Evolutionary conservation across 2,888 invertebrate genomes (phyloP), one percentile per base, ranked within the genome.

Genomic region (Orthosia cruda): DNA sequence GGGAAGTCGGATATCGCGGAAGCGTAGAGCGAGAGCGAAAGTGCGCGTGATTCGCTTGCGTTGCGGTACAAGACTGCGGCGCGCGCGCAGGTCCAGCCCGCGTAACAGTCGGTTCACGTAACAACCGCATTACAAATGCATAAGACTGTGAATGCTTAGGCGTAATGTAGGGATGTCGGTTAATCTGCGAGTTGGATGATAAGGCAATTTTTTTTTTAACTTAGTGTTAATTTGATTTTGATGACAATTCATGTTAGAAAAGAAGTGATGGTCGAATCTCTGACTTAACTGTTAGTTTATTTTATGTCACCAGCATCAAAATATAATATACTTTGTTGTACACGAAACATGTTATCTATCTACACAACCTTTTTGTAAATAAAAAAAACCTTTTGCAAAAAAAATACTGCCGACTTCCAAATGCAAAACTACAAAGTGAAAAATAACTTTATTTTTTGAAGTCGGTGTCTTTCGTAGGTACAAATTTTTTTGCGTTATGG

Each of bases 1-100:
- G 78, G 91, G 89, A 85, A 85, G 79, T 74, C 47, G 63, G 49
- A 71, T 86, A 80, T 86, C 89, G 88, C 93, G 94, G 92, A 92
- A 92, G 91, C 89, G 87, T 67, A 79, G 87, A 87, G 83, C 87
- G 94, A 95, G 92, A 95, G 94, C 96, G 96, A 96, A 96, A 96
- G 96, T 96, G 94, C 93, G 92, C 87, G 92, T 90, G 92, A 87
- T 90, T 92, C 91, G 93, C 90, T 84, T 91, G 95, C 95, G 94
- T 90, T 91, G 91, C 94, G 89, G 88, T 93, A 87, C 87, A 85
- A 94, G 95, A 96, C 96, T 95, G 94, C 87, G 87, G 83, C 84
- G 87, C 82, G 80, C 63, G 85, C 81, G 74, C 85, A 50, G 66
- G 32, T 59, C 57, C 57, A 77, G 79, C 73, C 73, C 81, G 73